These are phyloP conservation scores for Agonum fuliginosum DNA, from an alignment of 2,888 invertebrate species.

Conservation along the genomic window DNA sequence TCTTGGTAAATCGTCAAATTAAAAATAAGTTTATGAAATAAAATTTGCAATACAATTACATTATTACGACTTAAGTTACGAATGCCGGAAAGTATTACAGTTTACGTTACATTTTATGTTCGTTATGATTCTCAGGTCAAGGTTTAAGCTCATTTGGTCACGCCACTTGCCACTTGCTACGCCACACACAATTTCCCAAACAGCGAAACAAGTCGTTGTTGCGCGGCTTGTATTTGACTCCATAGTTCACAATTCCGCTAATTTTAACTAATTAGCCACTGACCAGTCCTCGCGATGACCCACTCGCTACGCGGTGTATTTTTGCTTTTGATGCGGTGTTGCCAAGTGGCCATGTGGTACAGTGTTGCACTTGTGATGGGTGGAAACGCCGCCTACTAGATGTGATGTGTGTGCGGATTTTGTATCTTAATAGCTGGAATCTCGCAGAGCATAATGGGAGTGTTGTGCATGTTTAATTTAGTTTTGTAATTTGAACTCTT, in stretches of 20 bases:
- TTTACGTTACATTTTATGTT: too few species aligned
- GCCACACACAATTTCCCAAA: slow-evolving; percentile 20
- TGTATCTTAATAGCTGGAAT: slow-evolving; percentile 28
- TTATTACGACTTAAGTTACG: too few species aligned
- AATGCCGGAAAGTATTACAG: too few species aligned
- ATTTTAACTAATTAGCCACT: slow-evolving; percentile 34
- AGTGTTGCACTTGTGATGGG: slow-evolving; percentile 21
- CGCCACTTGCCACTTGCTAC: too few species aligned
- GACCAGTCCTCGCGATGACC: slow-evolving; percentile 26
- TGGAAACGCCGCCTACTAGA: slow-evolving; percentile 41
- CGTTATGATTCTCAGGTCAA: slow-evolving; percentile 18
- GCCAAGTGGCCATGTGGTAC: slow-evolving; percentile 20
- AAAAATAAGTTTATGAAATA: too few species aligned
- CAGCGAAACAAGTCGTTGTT: slow-evolving; percentile 1
- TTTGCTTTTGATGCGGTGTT: slow-evolving; percentile 16
- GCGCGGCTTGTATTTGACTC: neutral
- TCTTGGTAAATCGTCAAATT: too few species aligned
- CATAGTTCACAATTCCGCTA: slow-evolving; percentile 33
- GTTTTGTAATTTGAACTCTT: neutral
- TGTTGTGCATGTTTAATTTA: slow-evolving; percentile 9
- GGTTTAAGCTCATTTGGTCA: slow-evolving; percentile 5
- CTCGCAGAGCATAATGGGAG: slow-evolving; percentile 6
- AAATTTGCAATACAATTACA: too few species aligned
- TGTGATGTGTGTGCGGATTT: slow-evolving; percentile 42
- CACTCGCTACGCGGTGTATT: slow-evolving; percentile 29